Base-by-base conservation (phyloP, 2,888 invertebrate species). In the Torymus auratus region DNA sequence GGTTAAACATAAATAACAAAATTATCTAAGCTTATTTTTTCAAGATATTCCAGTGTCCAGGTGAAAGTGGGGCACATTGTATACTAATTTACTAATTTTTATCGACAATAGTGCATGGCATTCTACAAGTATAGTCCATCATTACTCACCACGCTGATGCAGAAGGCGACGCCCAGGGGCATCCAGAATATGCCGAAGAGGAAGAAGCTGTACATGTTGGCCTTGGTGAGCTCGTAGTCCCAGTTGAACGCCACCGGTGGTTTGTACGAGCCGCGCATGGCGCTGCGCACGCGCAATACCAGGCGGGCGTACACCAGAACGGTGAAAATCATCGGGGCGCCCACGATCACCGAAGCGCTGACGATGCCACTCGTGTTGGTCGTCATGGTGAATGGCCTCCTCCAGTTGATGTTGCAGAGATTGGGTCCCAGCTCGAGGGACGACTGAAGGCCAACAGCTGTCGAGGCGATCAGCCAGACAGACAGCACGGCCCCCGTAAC, bases 141-240 rank as follows among this genome's bases (percentile, higher is more conserved):
- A 20, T 20, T 13, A 62, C 82, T 82, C 52, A 82, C 82, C 74
- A 70, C 80, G 81, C 93, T 93, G 7, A 93, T 86, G 72, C 93
- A 92, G 1, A 95, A 90, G 0, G 94, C 91, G 2, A 94, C 88
- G 0, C 94, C 92, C 86, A 95, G 95, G 0, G 96, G 96, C 50
- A 93, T 85, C 96, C 96, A 96, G 84, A 94, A 93, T 0, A 92
- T 75, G 7, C 94, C 90, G 89, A 94, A 95, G 15, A 95, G 85
- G 5, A 93, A 81, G 86, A 94, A 95, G 85, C 94, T 94, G 84
- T 91, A 92, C 84, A 95, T 91, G 88, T 96, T 95, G 50, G 95
- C 91, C 84, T 92, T 92, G 84, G 93, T 93, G 12, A 94, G 91
- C 1, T 93, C 92, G 83, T 92, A 93, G 86, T 96, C 95, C 90